A percentile compares a stretch with the other conserved stretches of the same genome.
Conservation (phyloP, 1,140 invertebrate genomes). For the Scaptomyza graminum region DNA sequence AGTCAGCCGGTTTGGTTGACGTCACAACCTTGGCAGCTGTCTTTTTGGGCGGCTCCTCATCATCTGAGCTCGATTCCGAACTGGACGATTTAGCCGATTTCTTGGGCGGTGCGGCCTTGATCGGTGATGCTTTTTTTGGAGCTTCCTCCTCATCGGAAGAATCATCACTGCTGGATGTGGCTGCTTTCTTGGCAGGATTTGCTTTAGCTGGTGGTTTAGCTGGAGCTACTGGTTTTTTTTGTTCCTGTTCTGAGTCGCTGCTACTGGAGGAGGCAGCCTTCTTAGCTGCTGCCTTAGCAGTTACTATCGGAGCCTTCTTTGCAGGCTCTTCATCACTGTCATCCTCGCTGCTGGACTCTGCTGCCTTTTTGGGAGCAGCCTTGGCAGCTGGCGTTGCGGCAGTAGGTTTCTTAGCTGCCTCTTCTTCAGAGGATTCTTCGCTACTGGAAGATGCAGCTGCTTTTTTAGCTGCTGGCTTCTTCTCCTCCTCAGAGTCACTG, state of each 20-base stretch:
- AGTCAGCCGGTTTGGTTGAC: constrained; percentile 30
- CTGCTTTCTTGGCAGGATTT: constrained; percentile 39
- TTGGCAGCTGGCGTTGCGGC: constrained; percentile 52
- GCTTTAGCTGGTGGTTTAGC: constrained; percentile 34
- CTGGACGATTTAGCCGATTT: constrained; percentile 43
- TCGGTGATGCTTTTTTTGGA: constrained; percentile 36
- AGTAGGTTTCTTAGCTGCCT: constrained; percentile 45
- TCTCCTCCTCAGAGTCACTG: constrained; percentile 56
- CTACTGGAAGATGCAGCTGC: constrained; percentile 59
- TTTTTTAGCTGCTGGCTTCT: constrained; percentile 54
- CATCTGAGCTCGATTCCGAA: constrained; percentile 63
- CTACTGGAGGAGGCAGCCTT: constrained; percentile 40
- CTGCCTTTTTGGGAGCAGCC: constrained; percentile 55
- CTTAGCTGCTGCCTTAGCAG: constrained; percentile 45
- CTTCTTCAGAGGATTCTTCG: constrained; percentile 61
- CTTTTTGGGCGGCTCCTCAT: constrained; percentile 51
- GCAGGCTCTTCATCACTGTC: constrained; percentile 60
- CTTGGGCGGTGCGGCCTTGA: constrained; percentile 44
- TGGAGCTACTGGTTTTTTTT: constrained; percentile 27
- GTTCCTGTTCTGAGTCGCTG: constrained; percentile 51
- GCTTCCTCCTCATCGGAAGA: constrained; percentile 56
- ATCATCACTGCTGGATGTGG: constrained; percentile 73
- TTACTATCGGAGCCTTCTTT: constrained; percentile 44
- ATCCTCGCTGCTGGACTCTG: constrained; percentile 57
- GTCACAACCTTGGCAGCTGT: constrained; percentile 6